phyloP scores from a whole-genome alignment of 2,888 invertebrate genomes.

The Agrenia bidenticulata region DNA sequence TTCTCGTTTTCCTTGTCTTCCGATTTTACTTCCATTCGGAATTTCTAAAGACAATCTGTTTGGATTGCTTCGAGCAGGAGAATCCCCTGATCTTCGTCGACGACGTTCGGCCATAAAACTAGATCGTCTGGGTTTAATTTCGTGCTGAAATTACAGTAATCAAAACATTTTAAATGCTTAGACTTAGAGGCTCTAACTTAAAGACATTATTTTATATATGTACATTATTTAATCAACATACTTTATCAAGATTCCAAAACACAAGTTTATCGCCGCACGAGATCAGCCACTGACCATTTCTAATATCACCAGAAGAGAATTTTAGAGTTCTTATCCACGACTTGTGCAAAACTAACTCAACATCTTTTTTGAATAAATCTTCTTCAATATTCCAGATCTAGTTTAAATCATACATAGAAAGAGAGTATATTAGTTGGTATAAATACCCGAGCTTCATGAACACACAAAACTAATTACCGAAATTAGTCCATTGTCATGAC shows the following conservation, averaged over 20 bases:
- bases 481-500: conserved; percentile 65
- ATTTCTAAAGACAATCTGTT: conserved; percentile 43
- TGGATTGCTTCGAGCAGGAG: conserved; percentile 20
- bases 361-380: conserved; percentile 29
- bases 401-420: neutral
- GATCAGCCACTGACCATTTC: conserved; percentile 37
- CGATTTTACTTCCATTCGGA: conserved; percentile 48
- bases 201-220: no score
- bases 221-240: no score
- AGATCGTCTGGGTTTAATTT: conserved; percentile 35
- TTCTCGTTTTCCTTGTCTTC: conserved; percentile 54
- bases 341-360: conserved; percentile 60
- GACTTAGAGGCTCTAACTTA: no score
- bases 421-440: neutral
- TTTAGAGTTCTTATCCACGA: conserved; percentile 60
- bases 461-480: conserved; percentile 64
- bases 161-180: neutral
- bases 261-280: conserved; percentile 48
- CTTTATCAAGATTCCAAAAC: conserved; percentile 44
- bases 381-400: conserved; percentile 28
- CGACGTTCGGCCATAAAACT: conserved; percentile 46
- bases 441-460: neutral
- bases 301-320: conserved; percentile 58
- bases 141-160: conserved; percentile 21
- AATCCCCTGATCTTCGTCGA: conserved; percentile 44